These are phyloP conservation scores for Pemphredon lugubris DNA, from an alignment of 2,888 invertebrate species.

Conservation along the genomic window DNA sequence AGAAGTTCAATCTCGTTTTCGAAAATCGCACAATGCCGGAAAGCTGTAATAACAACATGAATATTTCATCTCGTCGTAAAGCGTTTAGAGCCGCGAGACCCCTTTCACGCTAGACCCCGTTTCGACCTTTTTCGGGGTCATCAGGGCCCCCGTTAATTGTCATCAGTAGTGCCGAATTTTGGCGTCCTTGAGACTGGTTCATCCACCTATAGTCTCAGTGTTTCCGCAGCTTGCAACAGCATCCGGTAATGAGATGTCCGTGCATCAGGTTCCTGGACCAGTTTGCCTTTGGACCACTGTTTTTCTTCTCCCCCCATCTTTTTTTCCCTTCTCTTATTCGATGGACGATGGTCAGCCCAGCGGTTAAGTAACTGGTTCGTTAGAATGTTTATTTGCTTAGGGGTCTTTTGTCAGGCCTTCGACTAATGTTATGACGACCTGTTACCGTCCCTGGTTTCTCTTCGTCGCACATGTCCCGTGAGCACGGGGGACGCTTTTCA, in stretches of 20 bases:
- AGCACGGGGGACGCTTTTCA: slow-evolving; percentile 61
- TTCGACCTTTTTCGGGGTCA: slow-evolving; percentile 60
- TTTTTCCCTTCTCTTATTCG: slow-evolving; percentile 19
- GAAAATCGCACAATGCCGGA: slow-evolving; percentile 14
- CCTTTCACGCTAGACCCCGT: slow-evolving; percentile 28
- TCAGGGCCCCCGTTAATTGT: slow-evolving; percentile 54
- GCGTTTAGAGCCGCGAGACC: slow-evolving; percentile 23
- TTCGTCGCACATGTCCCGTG: slow-evolving; percentile 63
- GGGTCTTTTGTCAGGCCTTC: slow-evolving; percentile 74
- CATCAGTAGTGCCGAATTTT: slow-evolving; percentile 45
- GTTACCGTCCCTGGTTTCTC: slow-evolving; percentile 72
- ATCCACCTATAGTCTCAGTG: slow-evolving; percentile 55
- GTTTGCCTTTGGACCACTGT: slow-evolving; percentile 62
- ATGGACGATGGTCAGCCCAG: slow-evolving; percentile 64
- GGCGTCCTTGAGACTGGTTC: slow-evolving; percentile 67
- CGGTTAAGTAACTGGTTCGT: slow-evolving; percentile 80
- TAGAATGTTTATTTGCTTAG: slow-evolving; percentile 80
- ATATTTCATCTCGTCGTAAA: slow-evolving; percentile 65
- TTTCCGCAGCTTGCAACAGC: slow-evolving; percentile 73
- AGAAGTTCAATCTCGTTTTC: slow-evolving; percentile 3
- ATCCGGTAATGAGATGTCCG: slow-evolving; percentile 67
- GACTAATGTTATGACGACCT: slow-evolving; percentile 79
- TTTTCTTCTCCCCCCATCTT: slow-evolving; percentile 59
- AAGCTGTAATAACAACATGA: slow-evolving; percentile 75
- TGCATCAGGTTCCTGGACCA: slow-evolving; percentile 64